A percentile compares a stretch with the other conserved stretches of the same genome.
Conservation (phyloP, 2,797 vertebrate species). For the Dromococcyx pavoninus region DNA sequence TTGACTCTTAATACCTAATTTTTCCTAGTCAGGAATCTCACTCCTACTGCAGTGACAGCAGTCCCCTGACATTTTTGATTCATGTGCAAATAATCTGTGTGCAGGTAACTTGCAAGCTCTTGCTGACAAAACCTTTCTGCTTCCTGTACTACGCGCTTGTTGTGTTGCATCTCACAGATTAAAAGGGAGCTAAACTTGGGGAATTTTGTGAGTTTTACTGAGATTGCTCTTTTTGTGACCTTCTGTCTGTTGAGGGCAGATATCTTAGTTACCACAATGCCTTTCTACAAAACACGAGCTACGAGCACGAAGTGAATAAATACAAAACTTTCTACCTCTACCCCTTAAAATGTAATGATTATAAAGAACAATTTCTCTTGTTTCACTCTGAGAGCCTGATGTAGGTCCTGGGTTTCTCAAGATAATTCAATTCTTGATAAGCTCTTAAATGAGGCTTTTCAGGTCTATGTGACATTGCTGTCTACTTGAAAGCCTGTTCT, state of each 20-base stretch:
- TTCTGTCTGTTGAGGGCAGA: not conserved
- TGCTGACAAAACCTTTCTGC: not conserved
- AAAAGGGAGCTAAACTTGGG: not conserved
- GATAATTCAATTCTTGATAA: not conserved
- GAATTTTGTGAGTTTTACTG: not conserved
- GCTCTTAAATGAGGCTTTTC: not conserved
- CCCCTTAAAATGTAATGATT: not conserved
- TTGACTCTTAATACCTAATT: not conserved
- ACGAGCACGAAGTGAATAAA: not conserved
- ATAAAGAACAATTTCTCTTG: not conserved
- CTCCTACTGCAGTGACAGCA: not conserved
- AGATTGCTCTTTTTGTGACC: not conserved
- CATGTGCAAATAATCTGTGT: not conserved
- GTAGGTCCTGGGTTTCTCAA: not conserved
- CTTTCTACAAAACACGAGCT: not conserved
- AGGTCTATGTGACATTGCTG: not conserved
- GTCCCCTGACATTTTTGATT: not conserved
- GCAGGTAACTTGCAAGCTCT: not conserved
- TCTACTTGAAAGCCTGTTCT: not conserved
- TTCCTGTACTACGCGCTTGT: not conserved
- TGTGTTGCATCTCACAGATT: not conserved
- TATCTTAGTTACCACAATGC: not conserved
- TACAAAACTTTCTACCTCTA: not conserved
- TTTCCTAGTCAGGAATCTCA: not conserved
- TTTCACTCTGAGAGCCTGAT: not conserved